phyloP scores from a whole-genome alignment of 2,888 invertebrate species.

The Timandra comae region DNA sequence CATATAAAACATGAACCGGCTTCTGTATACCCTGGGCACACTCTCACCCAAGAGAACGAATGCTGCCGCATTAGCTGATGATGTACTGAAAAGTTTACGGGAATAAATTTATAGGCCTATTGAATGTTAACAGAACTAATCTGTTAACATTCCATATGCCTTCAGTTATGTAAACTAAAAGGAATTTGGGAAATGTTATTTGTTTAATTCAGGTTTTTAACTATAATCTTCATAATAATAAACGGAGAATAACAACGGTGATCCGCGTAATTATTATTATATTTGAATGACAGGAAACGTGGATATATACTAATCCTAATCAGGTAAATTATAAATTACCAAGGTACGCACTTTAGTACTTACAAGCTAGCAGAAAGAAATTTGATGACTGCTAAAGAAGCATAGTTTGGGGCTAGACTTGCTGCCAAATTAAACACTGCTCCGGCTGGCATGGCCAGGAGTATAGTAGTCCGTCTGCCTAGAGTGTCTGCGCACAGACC shows the following conservation, averaged over 20 bases:
- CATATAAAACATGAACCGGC: slow-evolving; percentile 55
- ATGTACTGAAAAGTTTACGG: slow-evolving; percentile 48
- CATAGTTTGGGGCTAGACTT: slow-evolving; percentile 47
- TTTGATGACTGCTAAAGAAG: slow-evolving; percentile 41
- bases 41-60: slow-evolving; percentile 58
- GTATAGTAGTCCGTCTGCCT: slow-evolving; percentile 46
- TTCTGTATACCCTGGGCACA: slow-evolving; percentile 40
- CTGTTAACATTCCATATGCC: too few relatives aligned
- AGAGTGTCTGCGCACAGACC: slow-evolving; percentile 54
- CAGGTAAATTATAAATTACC: too few relatives aligned
- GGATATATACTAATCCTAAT: too few relatives aligned
- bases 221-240: too few relatives aligned
- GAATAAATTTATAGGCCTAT: too few relatives aligned
- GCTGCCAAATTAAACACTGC: slow-evolving; percentile 39
- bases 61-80: slow-evolving; percentile 58
- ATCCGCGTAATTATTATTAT: too few relatives aligned
- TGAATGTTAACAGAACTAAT: background rate
- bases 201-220: too few relatives aligned
- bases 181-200: too few relatives aligned
- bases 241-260: too few relatives aligned
- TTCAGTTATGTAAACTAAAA: too few relatives aligned
- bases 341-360: too few relatives aligned
- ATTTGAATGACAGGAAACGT: too few relatives aligned
- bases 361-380: slow-evolving; percentile 55
- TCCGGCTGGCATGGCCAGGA: slow-evolving; percentile 54